Conservation (phyloP, 2,113 vertebrate genomes). For the Ursus arctos region DNA sequence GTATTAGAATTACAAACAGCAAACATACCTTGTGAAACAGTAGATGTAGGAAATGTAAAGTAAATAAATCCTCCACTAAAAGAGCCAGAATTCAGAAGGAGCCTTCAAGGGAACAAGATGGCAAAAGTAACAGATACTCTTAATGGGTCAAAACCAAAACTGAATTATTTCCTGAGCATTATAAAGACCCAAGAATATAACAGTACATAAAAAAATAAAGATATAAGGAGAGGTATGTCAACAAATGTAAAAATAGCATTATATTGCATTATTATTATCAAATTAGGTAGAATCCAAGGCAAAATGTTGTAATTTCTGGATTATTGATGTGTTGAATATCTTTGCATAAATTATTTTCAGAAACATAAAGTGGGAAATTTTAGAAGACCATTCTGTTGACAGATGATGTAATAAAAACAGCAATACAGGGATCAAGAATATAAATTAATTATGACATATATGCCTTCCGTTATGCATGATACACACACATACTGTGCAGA, state of each 20-base stretch:
- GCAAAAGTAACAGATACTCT: background rate
- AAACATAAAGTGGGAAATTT: background rate
- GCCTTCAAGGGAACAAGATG: background rate
- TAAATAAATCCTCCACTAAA: background rate
- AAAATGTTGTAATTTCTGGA: background rate
- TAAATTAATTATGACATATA: background rate
- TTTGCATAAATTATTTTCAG: background rate
- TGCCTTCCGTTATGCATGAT: background rate
- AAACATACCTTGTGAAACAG: background rate
- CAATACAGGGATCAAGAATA: background rate
- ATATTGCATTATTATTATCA: background rate
- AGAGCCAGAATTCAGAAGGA: background rate
- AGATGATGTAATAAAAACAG: background rate
- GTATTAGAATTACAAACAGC: background rate
- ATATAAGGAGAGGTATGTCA: background rate
- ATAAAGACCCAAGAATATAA: background rate
- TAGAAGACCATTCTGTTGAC: background rate
- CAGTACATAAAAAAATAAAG: background rate
- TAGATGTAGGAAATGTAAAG: background rate
- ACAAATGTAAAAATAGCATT: background rate
- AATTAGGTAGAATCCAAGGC: background rate
- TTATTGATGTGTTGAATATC: background rate
- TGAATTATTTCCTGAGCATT: background rate
- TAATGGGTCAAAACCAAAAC: background rate
- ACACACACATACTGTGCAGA: background rate